Percentiles rank a stretch among this genome's conserved stretches.
phyloP scores from a whole-genome alignment of 1,140 invertebrate genomes.

The Potamilus streckersoni region DNA sequence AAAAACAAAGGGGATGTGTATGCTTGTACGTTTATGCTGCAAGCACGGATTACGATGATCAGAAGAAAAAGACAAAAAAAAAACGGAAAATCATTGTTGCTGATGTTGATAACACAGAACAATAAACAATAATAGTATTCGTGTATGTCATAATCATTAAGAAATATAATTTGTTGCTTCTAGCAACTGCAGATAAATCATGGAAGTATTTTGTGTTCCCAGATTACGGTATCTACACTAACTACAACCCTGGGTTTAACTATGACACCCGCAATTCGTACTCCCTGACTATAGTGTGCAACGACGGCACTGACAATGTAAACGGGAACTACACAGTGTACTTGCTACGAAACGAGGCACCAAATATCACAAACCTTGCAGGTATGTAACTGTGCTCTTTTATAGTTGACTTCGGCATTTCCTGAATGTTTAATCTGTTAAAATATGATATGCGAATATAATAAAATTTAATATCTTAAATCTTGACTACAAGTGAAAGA shows the following conservation, averaged over 20 bases:
- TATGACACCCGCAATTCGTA: neutral
- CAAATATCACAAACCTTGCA: neutral
- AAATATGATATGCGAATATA: no score
- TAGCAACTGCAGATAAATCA: neutral
- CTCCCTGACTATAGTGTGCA: neutral
- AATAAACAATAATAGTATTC: no score
- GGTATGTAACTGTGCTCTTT: neutral
- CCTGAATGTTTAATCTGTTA: no score
- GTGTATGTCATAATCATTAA: neutral
- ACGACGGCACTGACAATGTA: neutral
- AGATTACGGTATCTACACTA: slow-evolving; percentile 6
- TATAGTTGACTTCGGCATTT: no score
- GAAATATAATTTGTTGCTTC: neutral
- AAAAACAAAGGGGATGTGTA: no score
- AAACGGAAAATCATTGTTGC: no score
- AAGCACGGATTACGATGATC: no score
- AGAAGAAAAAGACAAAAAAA: no score
- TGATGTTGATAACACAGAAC: no score
- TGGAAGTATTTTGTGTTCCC: neutral
- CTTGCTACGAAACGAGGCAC: neutral
- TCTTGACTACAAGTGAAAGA: no score
- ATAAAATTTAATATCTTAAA: no score
- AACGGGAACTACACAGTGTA: neutral
- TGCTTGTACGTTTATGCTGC: no score
- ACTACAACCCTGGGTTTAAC: slow-evolving; percentile 1